Base-by-base conservation (phyloP, 2,888 invertebrate genomes). In the Spilarctia lutea region DNA sequence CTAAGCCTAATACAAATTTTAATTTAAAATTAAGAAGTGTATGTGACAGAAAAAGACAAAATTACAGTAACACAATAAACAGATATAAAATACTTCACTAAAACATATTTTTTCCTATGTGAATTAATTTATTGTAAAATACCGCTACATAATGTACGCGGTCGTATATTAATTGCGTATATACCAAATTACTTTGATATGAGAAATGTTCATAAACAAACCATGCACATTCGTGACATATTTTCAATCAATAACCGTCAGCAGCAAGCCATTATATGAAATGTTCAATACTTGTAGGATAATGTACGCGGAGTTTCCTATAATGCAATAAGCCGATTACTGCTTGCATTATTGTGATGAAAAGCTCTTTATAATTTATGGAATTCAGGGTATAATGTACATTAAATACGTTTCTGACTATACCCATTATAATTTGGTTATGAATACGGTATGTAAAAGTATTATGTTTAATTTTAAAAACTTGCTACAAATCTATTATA, bases 271-370 rank as follows among this genome's bases (percentile, higher is more conserved):
- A 72, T 33, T 56, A 69, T 67, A 20, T 52, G 68, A 71, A 72
- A 72, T 60, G 4, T 73, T 63, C 72, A 8, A 68, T 39, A 30
- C 18, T 60, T 71, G 27, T 56, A 68, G 48, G 3, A 71, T n/a
- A 68, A 42, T 68, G 56, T 39, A 63, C 65, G 16, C 35, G 33
- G 45, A 73, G 56, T 35, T 16, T 67, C 60, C 24, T 30, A 66
- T 72, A 71, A 75, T 72, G 56, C 76, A 75, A 72, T 77, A 75
- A 82, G 77, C 80, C 69, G 76, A 80, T 79, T 83, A 80, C 39
- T 63, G 63, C 48, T 35, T 70, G 66, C 71, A 80, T 76, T 77
- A 77, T 68, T 56, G 45, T 71, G 71, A 74, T 77, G 75, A 75
- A 79, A 72, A 74, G 76, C 70, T 77, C 66, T 76, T 73, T 70